Evolutionary conservation across 2,797 vertebrate genomes (phyloP).

Genomic region (Rachycentron canadum): DNA sequence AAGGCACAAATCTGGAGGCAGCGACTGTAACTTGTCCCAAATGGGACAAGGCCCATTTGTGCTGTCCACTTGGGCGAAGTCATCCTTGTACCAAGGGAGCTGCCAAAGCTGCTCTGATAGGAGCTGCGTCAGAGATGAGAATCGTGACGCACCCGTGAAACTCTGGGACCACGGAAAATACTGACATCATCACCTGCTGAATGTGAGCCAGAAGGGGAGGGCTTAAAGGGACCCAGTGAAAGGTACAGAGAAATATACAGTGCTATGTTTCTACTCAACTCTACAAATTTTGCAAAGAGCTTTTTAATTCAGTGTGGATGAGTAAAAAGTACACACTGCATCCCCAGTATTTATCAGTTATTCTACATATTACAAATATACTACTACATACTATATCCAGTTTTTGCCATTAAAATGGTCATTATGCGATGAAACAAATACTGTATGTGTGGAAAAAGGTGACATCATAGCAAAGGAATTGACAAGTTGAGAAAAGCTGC

Average conservation of each 20-base stretch:
- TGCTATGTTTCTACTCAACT: not conserved
- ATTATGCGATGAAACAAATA: not conserved
- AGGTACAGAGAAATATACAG: constrained; percentile 1
- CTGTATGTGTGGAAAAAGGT: constrained; percentile 3
- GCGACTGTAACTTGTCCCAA: constrained; percentile 29
- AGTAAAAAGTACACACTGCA: not conserved
- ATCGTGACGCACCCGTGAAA: constrained; percentile 42
- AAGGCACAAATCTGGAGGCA: constrained; percentile 19
- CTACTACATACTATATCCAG: not conserved
- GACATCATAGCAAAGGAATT: constrained; percentile 28
- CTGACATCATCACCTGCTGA: constrained; percentile 33
- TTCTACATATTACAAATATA: not conserved
- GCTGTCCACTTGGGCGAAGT: constrained; percentile 36
- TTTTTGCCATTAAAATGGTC: not conserved
- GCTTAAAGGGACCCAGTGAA: constrained; percentile 13
- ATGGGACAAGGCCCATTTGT: constrained; percentile 21
- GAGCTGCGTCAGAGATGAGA: constrained; percentile 53
- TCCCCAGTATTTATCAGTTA: not conserved
- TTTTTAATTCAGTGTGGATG: constrained; percentile 1
- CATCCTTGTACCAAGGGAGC: constrained; percentile 31
- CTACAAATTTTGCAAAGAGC: not conserved
- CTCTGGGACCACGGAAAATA: constrained; percentile 29
- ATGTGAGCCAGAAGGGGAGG: constrained; percentile 20
- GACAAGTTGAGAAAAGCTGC: constrained; percentile 33
- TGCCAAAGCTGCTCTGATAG: constrained; percentile 62